These are phyloP conservation scores for Listronotus bonariensis DNA, from an alignment of 1,140 invertebrate genomes.

Conservation along the genomic window DNA sequence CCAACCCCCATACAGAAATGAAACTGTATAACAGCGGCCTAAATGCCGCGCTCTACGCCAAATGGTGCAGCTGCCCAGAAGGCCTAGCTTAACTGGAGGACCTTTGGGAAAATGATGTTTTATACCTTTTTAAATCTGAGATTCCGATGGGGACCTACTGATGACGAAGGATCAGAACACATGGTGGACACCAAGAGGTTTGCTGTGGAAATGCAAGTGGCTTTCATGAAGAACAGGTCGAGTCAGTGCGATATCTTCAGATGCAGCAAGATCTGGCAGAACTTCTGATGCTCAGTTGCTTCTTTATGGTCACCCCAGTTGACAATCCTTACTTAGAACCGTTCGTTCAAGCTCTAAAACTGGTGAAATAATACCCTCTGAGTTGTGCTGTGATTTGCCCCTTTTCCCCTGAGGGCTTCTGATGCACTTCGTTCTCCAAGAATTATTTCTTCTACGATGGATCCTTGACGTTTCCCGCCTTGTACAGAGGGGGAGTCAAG, in stretches of 20 bases:
- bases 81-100: conserved; percentile 59
- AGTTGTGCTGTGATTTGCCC: conserved; percentile 55
- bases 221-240: conserved; percentile 51
- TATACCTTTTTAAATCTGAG: conserved; percentile 60
- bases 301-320: conserved; percentile 55
- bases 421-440: conserved; percentile 57
- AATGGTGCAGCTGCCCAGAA: conserved; percentile 47
- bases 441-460: conserved; percentile 77
- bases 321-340: conserved; percentile 63
- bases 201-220: conserved; percentile 62
- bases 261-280: conserved; percentile 37
- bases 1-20: conserved; percentile 39
- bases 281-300: conserved; percentile 56
- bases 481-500: conserved; percentile 79
- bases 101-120: conserved; percentile 53
- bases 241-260: conserved; percentile 35
- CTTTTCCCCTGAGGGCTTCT: conserved; percentile 61
- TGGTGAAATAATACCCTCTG: conserved; percentile 53
- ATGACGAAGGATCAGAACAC: conserved; percentile 64
- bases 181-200: conserved; percentile 60
- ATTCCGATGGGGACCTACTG: conserved; percentile 63
- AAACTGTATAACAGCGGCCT: conserved; percentile 45
- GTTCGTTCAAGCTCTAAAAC: conserved; percentile 58
- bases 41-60: conserved; percentile 50
- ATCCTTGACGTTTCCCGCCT: conserved; percentile 82